Percentiles rank a stretch among this genome's conserved stretches.
Evolutionary conservation across 2,888 invertebrate species (phyloP).

Genomic region (Isoperla grammatica): DNA sequence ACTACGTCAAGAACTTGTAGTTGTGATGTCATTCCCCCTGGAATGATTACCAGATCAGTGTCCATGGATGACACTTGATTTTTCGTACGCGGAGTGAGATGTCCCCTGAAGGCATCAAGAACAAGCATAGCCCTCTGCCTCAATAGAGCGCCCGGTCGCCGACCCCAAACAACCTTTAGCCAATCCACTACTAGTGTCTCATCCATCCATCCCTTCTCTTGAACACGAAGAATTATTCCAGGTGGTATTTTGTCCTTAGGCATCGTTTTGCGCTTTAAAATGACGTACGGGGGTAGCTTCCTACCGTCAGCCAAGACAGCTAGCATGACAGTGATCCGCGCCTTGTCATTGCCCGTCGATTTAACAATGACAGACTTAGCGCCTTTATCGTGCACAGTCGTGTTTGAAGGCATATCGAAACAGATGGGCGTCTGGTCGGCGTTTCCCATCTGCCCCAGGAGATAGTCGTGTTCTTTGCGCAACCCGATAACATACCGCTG

Average conservation of each 20-base stretch:
- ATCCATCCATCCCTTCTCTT: slow-evolving; percentile 19
- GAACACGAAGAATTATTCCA: background rate
- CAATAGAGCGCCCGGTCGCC: slow-evolving; percentile 11
- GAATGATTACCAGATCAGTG: slow-evolving; percentile 9
- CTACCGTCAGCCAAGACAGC: slow-evolving; percentile 5
- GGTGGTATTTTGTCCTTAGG: slow-evolving; percentile 1
- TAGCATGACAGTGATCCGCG: background rate
- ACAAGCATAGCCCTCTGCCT: background rate
- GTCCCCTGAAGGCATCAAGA: background rate
- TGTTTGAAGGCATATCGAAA: background rate
- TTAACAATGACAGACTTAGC: background rate
- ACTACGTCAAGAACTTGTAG: slow-evolving; percentile 8
- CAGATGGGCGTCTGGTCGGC: too few species aligned
- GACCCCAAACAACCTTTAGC: slow-evolving; percentile 13
- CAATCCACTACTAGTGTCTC: slow-evolving; percentile 8
- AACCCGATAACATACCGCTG: background rate
- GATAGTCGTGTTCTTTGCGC: background rate
- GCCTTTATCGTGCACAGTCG: background rate
- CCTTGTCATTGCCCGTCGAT: background rate
- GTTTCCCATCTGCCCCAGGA: background rate
- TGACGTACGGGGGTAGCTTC: slow-evolving; percentile 7
- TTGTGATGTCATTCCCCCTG: slow-evolving; percentile 12
- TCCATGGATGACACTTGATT: too few species aligned
- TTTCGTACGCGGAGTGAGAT: background rate
- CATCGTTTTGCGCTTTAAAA: slow-evolving; percentile 5